These are phyloP conservation scores for Coregonus ussuriensis DNA, from an alignment of 2,797 vertebrate genomes.

Conservation along the genomic window DNA sequence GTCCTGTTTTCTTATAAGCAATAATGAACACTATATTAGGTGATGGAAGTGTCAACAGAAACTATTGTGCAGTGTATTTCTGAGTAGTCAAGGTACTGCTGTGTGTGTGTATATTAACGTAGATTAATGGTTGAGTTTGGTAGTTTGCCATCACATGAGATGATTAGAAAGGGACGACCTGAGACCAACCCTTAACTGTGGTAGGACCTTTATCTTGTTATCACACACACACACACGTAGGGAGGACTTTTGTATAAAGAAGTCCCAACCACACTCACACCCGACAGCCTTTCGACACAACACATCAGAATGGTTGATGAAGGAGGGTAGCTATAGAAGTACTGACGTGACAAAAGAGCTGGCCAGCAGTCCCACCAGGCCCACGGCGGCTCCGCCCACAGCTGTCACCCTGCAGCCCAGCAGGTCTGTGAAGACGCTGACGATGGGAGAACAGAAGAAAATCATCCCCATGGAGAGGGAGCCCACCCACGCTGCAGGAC, in stretches of 20 bases:
- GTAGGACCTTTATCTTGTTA: neutral
- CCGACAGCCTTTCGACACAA: neutral
- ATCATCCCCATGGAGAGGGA: constrained; percentile 98
- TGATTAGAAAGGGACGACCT: neutral
- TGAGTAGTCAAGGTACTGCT: neutral
- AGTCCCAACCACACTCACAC: neutral
- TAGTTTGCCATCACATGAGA: neutral
- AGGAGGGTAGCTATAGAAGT: constrained; percentile 1
- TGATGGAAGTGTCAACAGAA: neutral
- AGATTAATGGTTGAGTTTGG: neutral
- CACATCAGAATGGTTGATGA: neutral
- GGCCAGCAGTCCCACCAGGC: constrained; percentile 84
- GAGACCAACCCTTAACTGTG: neutral
- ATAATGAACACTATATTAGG: too few relatives aligned
- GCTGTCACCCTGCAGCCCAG: constrained; percentile 90
- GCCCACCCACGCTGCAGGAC: constrained; percentile 87
- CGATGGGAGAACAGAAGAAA: constrained; percentile 96
- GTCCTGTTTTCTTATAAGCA: too few relatives aligned
- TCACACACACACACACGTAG: neutral
- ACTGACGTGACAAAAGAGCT: constrained; percentile 93
- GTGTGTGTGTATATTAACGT: neutral
- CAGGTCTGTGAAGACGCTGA: constrained; percentile 91
- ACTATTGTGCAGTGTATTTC: neutral
- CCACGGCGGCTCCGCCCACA: constrained; percentile 85
- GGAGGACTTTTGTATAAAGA: neutral